Conservation (phyloP, 2,888 invertebrate species). For the Nezara viridula region DNA sequence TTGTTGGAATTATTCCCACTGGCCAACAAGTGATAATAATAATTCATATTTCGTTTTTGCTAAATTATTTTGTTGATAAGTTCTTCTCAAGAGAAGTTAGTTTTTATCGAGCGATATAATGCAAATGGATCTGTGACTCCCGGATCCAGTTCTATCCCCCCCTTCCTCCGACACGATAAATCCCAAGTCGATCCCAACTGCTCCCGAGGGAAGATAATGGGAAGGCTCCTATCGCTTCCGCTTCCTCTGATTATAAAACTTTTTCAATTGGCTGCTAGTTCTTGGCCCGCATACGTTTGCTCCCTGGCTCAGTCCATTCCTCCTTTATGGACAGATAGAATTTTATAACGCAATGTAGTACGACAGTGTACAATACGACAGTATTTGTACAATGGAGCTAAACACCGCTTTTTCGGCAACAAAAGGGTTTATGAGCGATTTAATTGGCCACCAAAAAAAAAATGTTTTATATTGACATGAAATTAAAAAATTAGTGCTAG, state of each 20-base stretch:
- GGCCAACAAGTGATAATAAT: too few relatives aligned
- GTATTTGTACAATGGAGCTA: too few relatives aligned
- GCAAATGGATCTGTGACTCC: background rate
- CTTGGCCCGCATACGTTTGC: conserved; percentile 10
- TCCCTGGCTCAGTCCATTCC: background rate
- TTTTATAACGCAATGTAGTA: too few relatives aligned
- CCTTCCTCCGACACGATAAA: background rate
- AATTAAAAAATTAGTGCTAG: too few relatives aligned
- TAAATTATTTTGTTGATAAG: background rate
- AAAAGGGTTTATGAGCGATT: too few relatives aligned
- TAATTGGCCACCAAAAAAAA: too few relatives aligned
- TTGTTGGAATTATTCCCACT: too few relatives aligned
- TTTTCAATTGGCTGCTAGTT: conserved; percentile 1
- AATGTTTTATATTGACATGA: too few relatives aligned
- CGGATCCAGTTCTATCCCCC: background rate
- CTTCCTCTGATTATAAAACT: conserved; percentile 37
- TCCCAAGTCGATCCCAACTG: background rate
- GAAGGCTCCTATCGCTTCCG: background rate
- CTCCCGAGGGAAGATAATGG: background rate
- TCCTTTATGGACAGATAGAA: background rate
- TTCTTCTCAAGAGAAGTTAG: background rate
- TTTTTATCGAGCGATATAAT: background rate
- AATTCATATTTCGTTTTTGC: too few relatives aligned
- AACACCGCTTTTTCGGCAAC: too few relatives aligned
- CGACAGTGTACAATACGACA: too few relatives aligned